Evolutionary conservation across 2,113 vertebrate genomes (phyloP).

Genomic region (Calonectris borealis): DNA sequence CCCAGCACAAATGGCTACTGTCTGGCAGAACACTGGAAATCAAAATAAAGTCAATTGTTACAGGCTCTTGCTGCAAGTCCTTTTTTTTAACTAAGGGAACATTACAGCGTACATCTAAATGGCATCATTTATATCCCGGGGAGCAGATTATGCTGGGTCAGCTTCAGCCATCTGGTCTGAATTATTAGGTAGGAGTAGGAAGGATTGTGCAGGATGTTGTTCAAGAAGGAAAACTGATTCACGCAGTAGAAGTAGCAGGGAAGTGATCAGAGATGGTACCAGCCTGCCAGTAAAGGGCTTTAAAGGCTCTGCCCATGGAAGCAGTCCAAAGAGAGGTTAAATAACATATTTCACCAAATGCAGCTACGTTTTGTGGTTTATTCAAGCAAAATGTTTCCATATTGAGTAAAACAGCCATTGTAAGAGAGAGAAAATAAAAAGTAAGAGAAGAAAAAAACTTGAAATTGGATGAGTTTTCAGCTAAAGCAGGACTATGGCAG

Average conservation of each 20-base stretch:
- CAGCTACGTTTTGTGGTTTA: background rate
- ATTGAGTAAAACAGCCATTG: background rate
- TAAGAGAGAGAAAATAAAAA: background rate
- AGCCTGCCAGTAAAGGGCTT: conserved; percentile 21
- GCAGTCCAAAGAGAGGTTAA: conserved; percentile 6
- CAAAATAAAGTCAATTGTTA: conserved; percentile 49
- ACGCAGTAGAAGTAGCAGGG: background rate
- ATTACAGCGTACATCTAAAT: conserved; percentile 43
- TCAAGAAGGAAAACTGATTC: conserved; percentile 26
- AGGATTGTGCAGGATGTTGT: conserved; percentile 9
- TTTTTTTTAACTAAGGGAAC: conserved; percentile 26
- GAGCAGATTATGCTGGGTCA: conserved; percentile 57
- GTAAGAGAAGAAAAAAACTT: background rate
- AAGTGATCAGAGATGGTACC: conserved; percentile 35
- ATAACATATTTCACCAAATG: background rate
- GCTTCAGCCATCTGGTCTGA: conserved; percentile 57
- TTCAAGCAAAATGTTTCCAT: background rate
- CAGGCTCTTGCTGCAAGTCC: conserved; percentile 1
- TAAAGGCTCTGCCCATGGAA: background rate
- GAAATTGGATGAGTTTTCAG: background rate
- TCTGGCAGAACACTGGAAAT: conserved; percentile 11
- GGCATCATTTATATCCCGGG: conserved; percentile 52
- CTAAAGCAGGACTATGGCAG: background rate
- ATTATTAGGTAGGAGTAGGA: conserved; percentile 49
- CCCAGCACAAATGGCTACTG: conserved; percentile 16